Conservation (phyloP, 2,888 invertebrate species). For the Erebia epiphron region DNA sequence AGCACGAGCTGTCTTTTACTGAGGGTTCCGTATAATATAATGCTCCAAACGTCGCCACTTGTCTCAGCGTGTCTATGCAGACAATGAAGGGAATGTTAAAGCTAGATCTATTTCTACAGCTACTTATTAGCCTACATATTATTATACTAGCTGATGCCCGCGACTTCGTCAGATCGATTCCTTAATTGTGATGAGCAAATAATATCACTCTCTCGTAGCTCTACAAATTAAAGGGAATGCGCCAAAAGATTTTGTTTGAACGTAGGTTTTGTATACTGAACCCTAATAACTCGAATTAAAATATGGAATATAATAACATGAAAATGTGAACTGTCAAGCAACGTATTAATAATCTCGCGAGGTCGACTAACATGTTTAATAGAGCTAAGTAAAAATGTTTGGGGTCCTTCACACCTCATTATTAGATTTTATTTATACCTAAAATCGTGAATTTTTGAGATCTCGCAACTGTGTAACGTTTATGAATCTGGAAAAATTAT, state of each 20-base stretch:
- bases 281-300: conserved; percentile 19
- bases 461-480: conserved; percentile 19
- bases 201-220: too few relatives aligned
- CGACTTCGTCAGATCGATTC: too few relatives aligned
- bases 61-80: too few relatives aligned
- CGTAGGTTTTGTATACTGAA: not conserved
- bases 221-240: too few relatives aligned
- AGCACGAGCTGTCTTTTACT: not conserved
- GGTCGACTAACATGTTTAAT: conserved; percentile 75
- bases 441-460: conserved; percentile 21
- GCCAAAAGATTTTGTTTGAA: not conserved
- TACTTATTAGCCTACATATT: too few relatives aligned
- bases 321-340: conserved; percentile 65
- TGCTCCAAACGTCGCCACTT: too few relatives aligned
- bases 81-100: too few relatives aligned
- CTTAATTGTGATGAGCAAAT: too few relatives aligned
- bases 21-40: not conserved
- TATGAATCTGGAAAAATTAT: not conserved
- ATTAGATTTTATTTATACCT: not conserved
- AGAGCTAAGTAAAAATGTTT: conserved; percentile 53
- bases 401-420: conserved; percentile 51
- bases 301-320: conserved; percentile 50
- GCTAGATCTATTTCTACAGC: too few relatives aligned
- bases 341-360: conserved; percentile 70
- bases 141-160: too few relatives aligned